Evolutionary conservation across 2,888 invertebrate species (phyloP).

Genomic region (Acleris laterana): DNA sequence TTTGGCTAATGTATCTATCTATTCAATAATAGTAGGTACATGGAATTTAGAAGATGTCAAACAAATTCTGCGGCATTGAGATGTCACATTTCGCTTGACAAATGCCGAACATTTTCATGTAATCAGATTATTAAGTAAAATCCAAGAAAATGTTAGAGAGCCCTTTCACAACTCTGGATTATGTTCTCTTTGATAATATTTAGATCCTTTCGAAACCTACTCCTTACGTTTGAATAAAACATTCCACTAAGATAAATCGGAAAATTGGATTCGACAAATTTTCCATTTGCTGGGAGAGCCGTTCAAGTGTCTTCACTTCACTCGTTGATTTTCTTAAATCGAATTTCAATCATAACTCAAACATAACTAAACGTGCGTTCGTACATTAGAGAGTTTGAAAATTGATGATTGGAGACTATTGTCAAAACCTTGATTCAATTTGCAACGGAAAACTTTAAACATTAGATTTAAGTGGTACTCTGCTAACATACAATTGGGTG

Average conservation of each 20-base stretch:
- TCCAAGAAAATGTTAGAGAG: conserved; percentile 5
- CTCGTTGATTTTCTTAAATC: conserved; percentile 33
- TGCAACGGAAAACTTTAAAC: too few species aligned
- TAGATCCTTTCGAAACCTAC: conserved; percentile 25
- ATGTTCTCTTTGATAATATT: conserved; percentile 23
- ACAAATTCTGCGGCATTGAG: too few species aligned
- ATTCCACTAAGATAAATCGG: conserved; percentile 30
- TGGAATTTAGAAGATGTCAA: too few species aligned
- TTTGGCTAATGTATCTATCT: too few species aligned
- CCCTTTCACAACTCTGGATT: conserved; percentile 5
- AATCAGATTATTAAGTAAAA: conserved; percentile 1
- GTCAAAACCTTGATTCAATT: too few species aligned
- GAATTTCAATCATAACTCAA: conserved; percentile 31
- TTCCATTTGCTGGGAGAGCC: conserved; percentile 31
- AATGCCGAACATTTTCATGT: too few species aligned
- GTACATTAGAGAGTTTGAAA: background rate
- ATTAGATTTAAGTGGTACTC: too few species aligned
- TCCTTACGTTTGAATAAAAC: conserved; percentile 33
- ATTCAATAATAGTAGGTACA: too few species aligned
- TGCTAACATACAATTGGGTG: too few species aligned
- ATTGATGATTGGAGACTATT: background rate
- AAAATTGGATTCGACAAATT: conserved; percentile 35
- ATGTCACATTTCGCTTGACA: too few species aligned
- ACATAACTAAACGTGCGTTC: conserved; percentile 18
- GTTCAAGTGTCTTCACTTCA: conserved; percentile 29